A percentile compares a stretch with the other conserved stretches of the same genome.
Evolutionary conservation across 1,140 invertebrate genomes (phyloP).

Genomic region (Megalonaias nervosa): DNA sequence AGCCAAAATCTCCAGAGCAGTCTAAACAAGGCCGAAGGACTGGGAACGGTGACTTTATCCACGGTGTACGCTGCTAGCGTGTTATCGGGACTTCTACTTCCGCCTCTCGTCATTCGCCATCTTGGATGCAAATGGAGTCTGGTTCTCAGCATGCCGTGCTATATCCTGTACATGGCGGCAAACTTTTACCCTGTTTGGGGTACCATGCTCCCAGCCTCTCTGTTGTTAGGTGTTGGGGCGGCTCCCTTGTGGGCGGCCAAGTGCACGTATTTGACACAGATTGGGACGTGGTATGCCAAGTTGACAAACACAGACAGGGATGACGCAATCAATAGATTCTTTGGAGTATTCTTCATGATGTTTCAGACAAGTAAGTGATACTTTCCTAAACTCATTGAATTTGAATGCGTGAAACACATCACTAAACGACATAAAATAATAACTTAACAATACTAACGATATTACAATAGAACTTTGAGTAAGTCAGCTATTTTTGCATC

Average conservation of each 20-base stretch:
- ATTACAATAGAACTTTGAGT: too few species aligned
- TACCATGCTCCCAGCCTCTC: conserved; percentile 91
- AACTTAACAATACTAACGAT: too few species aligned
- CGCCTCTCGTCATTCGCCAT: conserved; percentile 77
- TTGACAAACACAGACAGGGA: conserved; percentile 79
- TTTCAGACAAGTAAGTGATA: conserved; percentile 85
- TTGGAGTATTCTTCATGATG: conserved; percentile 97
- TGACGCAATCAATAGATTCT: conserved; percentile 92
- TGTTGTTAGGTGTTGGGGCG: conserved; percentile 87
- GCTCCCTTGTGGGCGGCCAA: conserved; percentile 97
- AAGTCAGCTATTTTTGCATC: too few species aligned
- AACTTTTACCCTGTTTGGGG: conserved; percentile 84
- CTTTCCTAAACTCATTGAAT: too few species aligned
- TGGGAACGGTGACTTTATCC: conserved; percentile 74
- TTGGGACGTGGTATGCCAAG: conserved; percentile 77
- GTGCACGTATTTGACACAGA: conserved; percentile 94
- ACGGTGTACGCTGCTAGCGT: conserved; percentile 91
- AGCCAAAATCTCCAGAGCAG: conserved; percentile 64
- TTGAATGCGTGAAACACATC: too few species aligned
- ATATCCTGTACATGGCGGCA: conserved; percentile 92
- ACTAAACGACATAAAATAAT: too few species aligned
- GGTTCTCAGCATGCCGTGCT: conserved; percentile 91
- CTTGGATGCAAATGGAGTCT: conserved; percentile 97
- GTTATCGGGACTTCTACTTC: conserved; percentile 92
- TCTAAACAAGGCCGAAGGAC: conserved; percentile 59